Evolutionary conservation across 2,113 vertebrate species (phyloP).

Genomic region (Cephalopholis sonnerati): DNA sequence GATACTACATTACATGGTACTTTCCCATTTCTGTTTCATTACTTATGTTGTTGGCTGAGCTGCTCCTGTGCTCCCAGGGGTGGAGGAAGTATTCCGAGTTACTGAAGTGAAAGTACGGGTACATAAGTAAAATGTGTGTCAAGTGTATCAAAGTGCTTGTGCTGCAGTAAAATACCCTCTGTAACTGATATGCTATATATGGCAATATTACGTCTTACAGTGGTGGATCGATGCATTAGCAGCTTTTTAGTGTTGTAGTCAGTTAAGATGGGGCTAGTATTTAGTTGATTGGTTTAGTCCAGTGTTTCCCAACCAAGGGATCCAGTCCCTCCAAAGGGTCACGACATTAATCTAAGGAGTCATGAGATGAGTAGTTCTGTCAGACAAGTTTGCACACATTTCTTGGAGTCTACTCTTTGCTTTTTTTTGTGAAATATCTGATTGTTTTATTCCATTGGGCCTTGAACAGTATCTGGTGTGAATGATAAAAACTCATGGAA

Average conservation of each 20-base stretch:
- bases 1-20: slow-evolving; percentile 71
- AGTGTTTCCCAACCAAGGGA: neutral
- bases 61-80: slow-evolving; percentile 50
- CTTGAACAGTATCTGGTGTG: neutral
- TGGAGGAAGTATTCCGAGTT: neutral
- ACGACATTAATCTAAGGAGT: neutral
- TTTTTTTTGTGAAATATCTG: neutral
- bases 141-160: neutral
- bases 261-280: neutral
- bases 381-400: neutral
- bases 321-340: neutral
- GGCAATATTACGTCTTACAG: neutral
- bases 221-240: neutral
- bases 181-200: neutral
- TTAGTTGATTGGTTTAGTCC: no score
- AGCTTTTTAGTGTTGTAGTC: neutral
- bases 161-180: neutral
- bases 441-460: neutral
- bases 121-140: neutral
- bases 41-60: slow-evolving; percentile 52
- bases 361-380: neutral
- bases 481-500: neutral
- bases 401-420: neutral
- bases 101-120: neutral
- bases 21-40: slow-evolving; percentile 72